Evolutionary conservation across 2,113 vertebrate species (phyloP), one percentile per base, ranked within the genome.

Genomic region (Rhodinocichla rosea): DNA sequence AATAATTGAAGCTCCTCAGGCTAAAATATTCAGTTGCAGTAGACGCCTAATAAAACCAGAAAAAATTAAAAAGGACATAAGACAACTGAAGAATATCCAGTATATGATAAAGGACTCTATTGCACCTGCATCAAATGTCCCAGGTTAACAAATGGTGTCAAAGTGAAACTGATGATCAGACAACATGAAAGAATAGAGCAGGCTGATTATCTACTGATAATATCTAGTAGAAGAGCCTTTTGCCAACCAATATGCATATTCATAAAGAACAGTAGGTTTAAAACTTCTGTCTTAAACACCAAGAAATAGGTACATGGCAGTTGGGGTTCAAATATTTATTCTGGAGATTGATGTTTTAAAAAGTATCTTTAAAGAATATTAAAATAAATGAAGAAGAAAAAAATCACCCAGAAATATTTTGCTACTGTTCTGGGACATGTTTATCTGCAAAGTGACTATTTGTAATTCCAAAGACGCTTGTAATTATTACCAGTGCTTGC

Each of bases 1-100:
- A 97, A 96, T 76, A 95, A 95, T 91, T 95, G 67, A 92, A 96
- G 91, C 53, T 95, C 75, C 62, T 88, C 44, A n/a, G 79, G 64
- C 76, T 93, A 87, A 95, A 96, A 92, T 92, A 92, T 22, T 84
- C 40, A 18, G n/a, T 84, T 84, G 69, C 87, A 77, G n/a, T 52
- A 96, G 93, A 69, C 4, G 37, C 52, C 87, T 95, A 87, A 94
- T 89, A 90, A 93, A 96, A 84, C n/a, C 40, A 92, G 75, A 56
- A 88, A 77, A 73, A 70, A 92, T 87, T 87, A 81, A 69, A 84
- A 92, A 94, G 35, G 37, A 52, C 7, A 1, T 63, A 70, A 74
- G 55, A 65, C 40, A 24, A 27, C 33, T 4, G 13, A 68, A 85
- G 67, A 86, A 63, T 87, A 86, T 37, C 32, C 28, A 49, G 13